Evolutionary conservation across 2,113 vertebrate genomes (phyloP), one percentile per base, ranked within the genome.

Genomic region (Gracilinanus agilis): DNA sequence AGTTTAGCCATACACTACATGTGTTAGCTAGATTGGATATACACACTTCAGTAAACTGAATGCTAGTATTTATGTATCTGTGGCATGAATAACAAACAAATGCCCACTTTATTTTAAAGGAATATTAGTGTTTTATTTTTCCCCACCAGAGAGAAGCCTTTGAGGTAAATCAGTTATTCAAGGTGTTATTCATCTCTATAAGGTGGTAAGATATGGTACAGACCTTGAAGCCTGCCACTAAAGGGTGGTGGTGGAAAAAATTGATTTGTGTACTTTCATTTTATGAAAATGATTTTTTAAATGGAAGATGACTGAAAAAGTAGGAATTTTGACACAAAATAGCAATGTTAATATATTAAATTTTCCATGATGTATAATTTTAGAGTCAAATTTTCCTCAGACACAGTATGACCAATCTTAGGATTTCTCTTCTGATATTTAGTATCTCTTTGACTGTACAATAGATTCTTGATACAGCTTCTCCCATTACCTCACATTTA

Each of bases 301-400:
- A 95, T 96, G 53, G 40, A 90, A 83, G 58, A 95, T 94, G 58
- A 24, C 44, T 93, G 90, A 93, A 95, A 93, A 94, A 90, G 94
- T 96, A 97, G 88, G 13, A 61, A 92, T 91, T n/a, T 54, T 54
- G 83, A 56, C 88, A n/a, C 11, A 61, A 90, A 94, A 93, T 88
- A 89, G 53, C 67, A 67, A n/a, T 44, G 54, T 67, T 75, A 61
- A 9, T 88, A 96, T 93, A 90, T 90, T 94, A 97, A 98, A 98
- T 96, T 97, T 97, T 98, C 97, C 97, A 97, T 97, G 97, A 97
- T 96, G 96, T 92, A 96, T 95, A 95, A 55, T 27, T 21, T 2
- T 94, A n/a, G 95, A 96, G 27, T 16, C 94, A 96, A 9, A 54
- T 88, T 0, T 75, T 94, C 34, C 75, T 53, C 53, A 34, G 95